These are phyloP conservation scores for Caenorhabditis tropicalis DNA, from an alignment of 1,140 invertebrate genomes.

Conservation along the genomic window DNA sequence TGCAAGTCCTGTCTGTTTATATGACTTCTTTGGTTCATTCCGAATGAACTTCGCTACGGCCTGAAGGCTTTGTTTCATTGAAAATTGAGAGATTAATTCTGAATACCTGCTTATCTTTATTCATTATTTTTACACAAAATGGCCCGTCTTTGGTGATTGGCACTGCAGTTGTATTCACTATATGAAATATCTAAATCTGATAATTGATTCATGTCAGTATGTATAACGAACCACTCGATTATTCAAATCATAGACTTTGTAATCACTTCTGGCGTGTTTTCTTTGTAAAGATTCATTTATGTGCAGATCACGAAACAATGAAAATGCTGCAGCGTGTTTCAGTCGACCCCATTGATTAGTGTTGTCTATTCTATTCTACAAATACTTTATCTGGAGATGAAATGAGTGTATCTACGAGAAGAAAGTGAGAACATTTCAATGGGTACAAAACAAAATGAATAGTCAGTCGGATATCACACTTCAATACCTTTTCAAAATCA, in stretches of 20 bases:
- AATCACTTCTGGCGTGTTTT: constrained; percentile 19
- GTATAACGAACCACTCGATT: background rate
- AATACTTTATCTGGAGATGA: too few relatives aligned
- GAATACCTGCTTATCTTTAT: constrained; percentile 10
- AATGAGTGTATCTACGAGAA: too few relatives aligned
- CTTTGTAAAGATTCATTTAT: background rate
- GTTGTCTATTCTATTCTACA: background rate
- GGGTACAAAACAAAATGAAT: too few relatives aligned
- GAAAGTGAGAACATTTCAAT: too few relatives aligned
- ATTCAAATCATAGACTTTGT: constrained; percentile 33
- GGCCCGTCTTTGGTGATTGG: constrained; percentile 20
- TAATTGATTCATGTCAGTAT: too few relatives aligned
- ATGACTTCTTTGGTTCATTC: constrained; percentile 1
- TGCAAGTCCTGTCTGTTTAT: constrained; percentile 13
- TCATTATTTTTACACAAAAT: constrained; percentile 16
- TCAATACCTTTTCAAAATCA: background rate
- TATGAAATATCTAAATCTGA: background rate
- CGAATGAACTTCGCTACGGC: background rate
- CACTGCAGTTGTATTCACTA: constrained; percentile 4
- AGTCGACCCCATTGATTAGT: background rate
- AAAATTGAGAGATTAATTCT: background rate
- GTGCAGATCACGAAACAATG: constrained; percentile 9
- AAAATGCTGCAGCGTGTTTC: constrained; percentile 9
- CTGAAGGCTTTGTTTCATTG: background rate
- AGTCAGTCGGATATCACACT: too few relatives aligned